Evolutionary conservation across 2,888 invertebrate genomes (phyloP), one percentile per base, ranked within the genome.

Genomic region (Mesoligia furuncula): DNA sequence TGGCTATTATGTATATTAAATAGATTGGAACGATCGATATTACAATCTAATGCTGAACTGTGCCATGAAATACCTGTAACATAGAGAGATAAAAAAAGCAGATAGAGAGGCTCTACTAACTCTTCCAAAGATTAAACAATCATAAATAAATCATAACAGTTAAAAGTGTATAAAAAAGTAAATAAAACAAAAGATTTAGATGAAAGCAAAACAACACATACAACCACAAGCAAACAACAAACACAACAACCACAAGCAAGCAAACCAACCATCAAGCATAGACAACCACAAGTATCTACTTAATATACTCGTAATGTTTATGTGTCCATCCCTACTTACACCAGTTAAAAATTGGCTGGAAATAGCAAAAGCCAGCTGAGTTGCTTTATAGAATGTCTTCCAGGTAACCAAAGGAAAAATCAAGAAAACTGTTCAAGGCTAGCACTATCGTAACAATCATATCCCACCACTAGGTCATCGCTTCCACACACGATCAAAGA

Each of bases 401-500:
- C 24, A 24, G 54, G 54, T n/a, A 64, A 31, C 11, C 20, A 24
- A 20, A 62, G 6, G 62, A 3, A 64, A 36, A 65, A 15, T 8
- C 7, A 64, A n/a, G 8, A 61, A 31, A 66, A 7, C 27, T 42
- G n/a, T 42, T 64, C 13, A 24, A 31, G 1, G 11, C 31, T 24
- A n/a, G 24, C 27, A 24, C 20, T 64, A 27, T 3, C 1, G 20
- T 39, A 27, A 31, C 3, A 48, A 51, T 8, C 5, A 20, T 54
- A 62, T 45, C 20, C 17, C 36, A 54, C 59, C 24, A 65, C 45
- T 77, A 27, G 36, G 13, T 27, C 24, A 27, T 64, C 36, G 17
- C 17, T 66, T 65, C 24, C n/a, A 73, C 15, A 54, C n/a, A 24
- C 13, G 70, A 78, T 70, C 20, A 76, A 80, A 78, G 24, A 76